A percentile compares a stretch with the other conserved stretches of the same genome.
These are phyloP conservation scores for Neoscelio sp. DNA, from an alignment of 2,888 invertebrate genomes.

Conservation along the genomic window DNA sequence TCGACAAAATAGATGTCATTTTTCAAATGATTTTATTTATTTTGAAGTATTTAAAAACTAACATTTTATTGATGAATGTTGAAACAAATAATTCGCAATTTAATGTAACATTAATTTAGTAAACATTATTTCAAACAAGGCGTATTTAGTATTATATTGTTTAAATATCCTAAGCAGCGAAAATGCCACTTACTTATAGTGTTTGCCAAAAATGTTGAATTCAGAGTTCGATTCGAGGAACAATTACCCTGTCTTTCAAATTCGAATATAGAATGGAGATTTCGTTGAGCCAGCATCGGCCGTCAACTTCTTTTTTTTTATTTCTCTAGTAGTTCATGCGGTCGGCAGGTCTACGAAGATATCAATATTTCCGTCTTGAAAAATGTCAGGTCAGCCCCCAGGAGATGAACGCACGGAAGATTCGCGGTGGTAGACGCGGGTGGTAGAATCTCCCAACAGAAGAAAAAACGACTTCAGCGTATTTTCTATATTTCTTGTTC, in stretches of 20 bases:
- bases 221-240: too few species aligned
- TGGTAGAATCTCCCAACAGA: not conserved
- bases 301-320: conserved; percentile 21
- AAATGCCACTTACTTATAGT: too few species aligned
- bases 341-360: conserved; percentile 74
- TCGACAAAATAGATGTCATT: too few species aligned
- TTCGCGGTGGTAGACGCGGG: conserved; percentile 13
- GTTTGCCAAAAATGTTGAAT: too few species aligned
- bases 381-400: conserved; percentile 77
- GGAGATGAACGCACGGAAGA: conserved; percentile 61
- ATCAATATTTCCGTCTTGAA: conserved; percentile 76
- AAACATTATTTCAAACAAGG: too few species aligned
- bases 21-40: too few species aligned
- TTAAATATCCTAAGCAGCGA: too few species aligned
- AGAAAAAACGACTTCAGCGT: conserved; percentile 37
- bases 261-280: conserved; percentile 14
- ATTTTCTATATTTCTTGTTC: conserved; percentile 46
- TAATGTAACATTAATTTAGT: too few species aligned
- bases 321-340: conserved; percentile 35
- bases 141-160: too few species aligned
- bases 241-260: not conserved
- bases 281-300: conserved; percentile 23
- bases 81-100: too few species aligned
- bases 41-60: too few species aligned
- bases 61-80: too few species aligned